phyloP scores from a whole-genome alignment of 2,797 vertebrate genomes.

The Sebastes hopkinsi region DNA sequence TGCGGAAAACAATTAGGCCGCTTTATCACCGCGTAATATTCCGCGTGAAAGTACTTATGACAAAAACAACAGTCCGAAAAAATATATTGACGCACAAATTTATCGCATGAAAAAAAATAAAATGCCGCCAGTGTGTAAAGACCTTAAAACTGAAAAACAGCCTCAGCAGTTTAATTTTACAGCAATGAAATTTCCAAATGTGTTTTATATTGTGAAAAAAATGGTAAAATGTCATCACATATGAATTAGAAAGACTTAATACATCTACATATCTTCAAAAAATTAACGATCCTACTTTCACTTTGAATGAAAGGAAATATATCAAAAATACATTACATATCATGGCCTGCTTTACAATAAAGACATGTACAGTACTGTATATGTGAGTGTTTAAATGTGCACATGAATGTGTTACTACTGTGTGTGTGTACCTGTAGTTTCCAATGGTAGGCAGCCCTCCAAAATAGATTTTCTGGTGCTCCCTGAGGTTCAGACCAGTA shows the following conservation, averaged over 20 bases:
- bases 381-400: too few relatives aligned
- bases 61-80: too few relatives aligned
- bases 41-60: too few relatives aligned
- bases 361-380: too few relatives aligned
- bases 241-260: background rate
- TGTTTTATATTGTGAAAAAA: background rate
- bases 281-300: background rate
- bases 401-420: background rate
- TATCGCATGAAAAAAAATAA: too few relatives aligned
- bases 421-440: slow-evolving; percentile 89
- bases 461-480: slow-evolving; percentile 94
- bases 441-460: slow-evolving; percentile 92
- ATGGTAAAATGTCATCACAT: background rate
- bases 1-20: too few relatives aligned
- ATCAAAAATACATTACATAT: background rate
- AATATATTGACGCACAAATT: too few relatives aligned
- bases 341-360: too few relatives aligned
- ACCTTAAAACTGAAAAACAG: background rate
- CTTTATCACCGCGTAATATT: too few relatives aligned
- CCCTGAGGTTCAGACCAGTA: slow-evolving; percentile 93
- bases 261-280: background rate
- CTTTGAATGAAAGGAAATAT: background rate
- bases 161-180: background rate
- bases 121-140: too few relatives aligned
- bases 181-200: background rate